Percentiles rank a stretch among this genome's conserved stretches.
Conservation (phyloP, 2,888 invertebrate genomes). For the Didymodactylos carnosus region DNA sequence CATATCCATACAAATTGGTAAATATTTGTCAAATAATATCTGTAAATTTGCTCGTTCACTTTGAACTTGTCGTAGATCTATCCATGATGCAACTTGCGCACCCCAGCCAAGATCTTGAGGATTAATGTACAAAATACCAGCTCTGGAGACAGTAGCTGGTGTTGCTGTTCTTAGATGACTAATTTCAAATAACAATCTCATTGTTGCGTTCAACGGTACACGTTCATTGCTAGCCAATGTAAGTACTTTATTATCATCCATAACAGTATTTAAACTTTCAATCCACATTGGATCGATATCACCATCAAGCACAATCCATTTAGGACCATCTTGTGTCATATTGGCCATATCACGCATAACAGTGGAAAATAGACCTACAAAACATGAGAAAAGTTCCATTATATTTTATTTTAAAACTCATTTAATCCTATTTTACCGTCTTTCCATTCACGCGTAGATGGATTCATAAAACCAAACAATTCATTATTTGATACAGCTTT, state of each 20-base stretch:
- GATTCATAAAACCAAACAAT: slow-evolving; percentile 84
- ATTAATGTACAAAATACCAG: slow-evolving; percentile 84
- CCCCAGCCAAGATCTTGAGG: slow-evolving; percentile 81
- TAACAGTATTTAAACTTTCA: slow-evolving; percentile 84
- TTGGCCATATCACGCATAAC: slow-evolving; percentile 90
- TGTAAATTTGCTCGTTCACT: slow-evolving; percentile 55
- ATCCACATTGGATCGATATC: slow-evolving; percentile 99
- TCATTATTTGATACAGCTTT: slow-evolving; percentile 93
- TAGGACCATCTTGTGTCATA: slow-evolving; percentile 52
- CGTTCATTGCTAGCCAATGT: slow-evolving; percentile 87
- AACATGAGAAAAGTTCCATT: no score
- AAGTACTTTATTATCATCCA: slow-evolving; percentile 92
- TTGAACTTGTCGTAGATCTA: slow-evolving; percentile 39
- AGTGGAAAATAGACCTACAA: slow-evolving; percentile 56
- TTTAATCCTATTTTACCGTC: no score
- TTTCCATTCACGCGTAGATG: slow-evolving; percentile 67
- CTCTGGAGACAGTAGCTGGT: slow-evolving; percentile 84
- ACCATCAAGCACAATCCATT: slow-evolving; percentile 86
- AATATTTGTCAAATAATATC: slow-evolving; percentile 82
- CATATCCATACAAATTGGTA: slow-evolving; percentile 69
- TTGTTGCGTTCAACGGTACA: slow-evolving; percentile 71
- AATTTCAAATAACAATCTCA: slow-evolving; percentile 85
- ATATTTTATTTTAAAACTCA: no score
- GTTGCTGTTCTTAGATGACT: slow-evolving; percentile 81
- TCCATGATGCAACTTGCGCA: slow-evolving; percentile 47